Percentiles rank a stretch among this genome's conserved stretches.
Conservation (phyloP, 1,140 invertebrate species). For the Drosophila lacertosa region DNA sequence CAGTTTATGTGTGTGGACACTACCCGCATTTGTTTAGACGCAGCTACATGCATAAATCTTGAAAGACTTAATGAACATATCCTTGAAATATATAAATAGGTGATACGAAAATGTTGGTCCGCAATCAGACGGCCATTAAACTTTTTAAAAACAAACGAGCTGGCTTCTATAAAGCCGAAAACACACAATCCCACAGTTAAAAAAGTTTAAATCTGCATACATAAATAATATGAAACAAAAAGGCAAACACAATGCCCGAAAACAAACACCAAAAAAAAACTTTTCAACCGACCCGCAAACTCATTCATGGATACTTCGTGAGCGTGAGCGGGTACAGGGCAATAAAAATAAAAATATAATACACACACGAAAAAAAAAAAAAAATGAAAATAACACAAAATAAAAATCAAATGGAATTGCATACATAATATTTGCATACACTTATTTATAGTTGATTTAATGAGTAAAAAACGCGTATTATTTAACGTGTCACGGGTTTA, state of each 20-base stretch:
- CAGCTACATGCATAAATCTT: conserved; percentile 54
- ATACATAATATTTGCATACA: conserved; percentile 44
- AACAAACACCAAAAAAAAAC: conserved; percentile 34
- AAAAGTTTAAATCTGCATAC: conserved; percentile 60
- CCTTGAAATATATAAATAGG: conserved; percentile 68
- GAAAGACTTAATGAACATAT: conserved; percentile 67
- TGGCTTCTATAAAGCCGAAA: conserved; percentile 18
- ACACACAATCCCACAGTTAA: conserved; percentile 35
- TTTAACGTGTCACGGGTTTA: conserved; percentile 4
- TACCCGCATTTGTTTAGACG: conserved; percentile 61
- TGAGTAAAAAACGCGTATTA: conserved; percentile 15
- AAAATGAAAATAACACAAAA: conserved; percentile 15
- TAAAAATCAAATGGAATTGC: conserved; percentile 33
- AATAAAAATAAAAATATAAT: conserved; percentile 14
- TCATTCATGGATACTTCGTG: conserved; percentile 37
- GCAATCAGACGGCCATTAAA: conserved; percentile 67
- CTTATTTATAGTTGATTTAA: conserved; percentile 30
- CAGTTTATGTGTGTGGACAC: conserved; percentile 9
- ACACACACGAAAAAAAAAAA: conserved; percentile 9
- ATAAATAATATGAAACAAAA: conserved; percentile 73
- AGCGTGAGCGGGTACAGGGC: conserved; percentile 9
- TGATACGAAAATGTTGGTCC: conserved; percentile 37
- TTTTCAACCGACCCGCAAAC: conserved; percentile 30
- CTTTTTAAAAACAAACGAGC: conserved; percentile 64
- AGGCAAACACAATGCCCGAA: conserved; percentile 38